Conservation (phyloP, 2,113 vertebrate species). For the Tragelaphus scriptus region DNA sequence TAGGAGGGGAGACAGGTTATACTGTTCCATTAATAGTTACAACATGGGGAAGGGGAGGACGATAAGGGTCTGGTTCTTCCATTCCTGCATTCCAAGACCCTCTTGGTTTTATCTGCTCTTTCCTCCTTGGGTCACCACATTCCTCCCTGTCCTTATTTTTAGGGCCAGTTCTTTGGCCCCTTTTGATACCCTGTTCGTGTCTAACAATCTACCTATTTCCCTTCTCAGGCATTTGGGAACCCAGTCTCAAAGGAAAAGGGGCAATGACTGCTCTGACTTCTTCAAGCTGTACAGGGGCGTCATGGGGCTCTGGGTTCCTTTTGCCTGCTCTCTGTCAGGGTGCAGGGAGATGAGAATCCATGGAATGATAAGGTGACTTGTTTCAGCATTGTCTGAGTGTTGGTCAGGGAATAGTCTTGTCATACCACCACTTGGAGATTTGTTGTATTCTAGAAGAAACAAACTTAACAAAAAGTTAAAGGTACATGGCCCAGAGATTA, state of each 20-base stretch:
- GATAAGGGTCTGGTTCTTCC: not conserved
- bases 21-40: not conserved
- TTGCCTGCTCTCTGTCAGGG: not conserved
- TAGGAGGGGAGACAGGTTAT: not conserved
- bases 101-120: not conserved
- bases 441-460: not conserved
- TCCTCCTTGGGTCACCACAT: not conserved
- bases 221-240: not conserved
- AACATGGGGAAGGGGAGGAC: not conserved
- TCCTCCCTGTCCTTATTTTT: not conserved
- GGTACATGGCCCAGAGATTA: not conserved
- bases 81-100: not conserved
- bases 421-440: not conserved
- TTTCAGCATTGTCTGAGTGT: not conserved
- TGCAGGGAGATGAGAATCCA: not conserved
- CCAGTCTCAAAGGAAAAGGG: not conserved
- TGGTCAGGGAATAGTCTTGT: not conserved
- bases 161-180: not conserved
- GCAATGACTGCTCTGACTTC: not conserved
- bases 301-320: not conserved
- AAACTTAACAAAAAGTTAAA: not conserved
- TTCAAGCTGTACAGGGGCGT: not conserved
- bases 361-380: not conserved
- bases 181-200: not conserved
- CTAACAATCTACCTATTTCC: not conserved